Percentiles rank a stretch among this genome's conserved stretches.
Evolutionary conservation across 2,888 invertebrate species (phyloP).

Genomic region (Campopleginae sp.): DNA sequence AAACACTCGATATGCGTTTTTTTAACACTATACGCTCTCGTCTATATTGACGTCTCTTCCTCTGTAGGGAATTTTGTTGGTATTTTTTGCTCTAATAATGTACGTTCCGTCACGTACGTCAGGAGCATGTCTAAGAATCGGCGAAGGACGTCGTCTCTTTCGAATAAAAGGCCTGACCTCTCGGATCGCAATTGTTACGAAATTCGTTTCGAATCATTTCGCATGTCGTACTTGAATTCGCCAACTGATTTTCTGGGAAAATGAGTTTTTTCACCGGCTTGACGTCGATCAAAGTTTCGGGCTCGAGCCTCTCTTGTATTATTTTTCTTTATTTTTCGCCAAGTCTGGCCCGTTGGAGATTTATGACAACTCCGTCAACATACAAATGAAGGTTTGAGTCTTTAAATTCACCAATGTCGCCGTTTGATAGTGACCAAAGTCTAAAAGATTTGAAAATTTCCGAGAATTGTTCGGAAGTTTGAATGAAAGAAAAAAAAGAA

Average conservation of each 20-base stretch:
- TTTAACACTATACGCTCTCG: conserved; percentile 16
- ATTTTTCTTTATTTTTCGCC: not conserved
- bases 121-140: conserved; percentile 56
- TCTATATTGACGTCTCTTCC: conserved; percentile 37
- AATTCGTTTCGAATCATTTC: conserved; percentile 42
- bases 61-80: conserved; percentile 60
- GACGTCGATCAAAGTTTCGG: not conserved
- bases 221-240: too few relatives aligned
- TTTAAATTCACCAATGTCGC: not conserved
- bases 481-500: not conserved
- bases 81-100: conserved; percentile 69
- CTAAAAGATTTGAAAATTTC: not conserved
- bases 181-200: conserved; percentile 1
- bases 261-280: not conserved
- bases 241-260: not conserved
- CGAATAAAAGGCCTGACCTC: conserved; percentile 39
- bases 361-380: not conserved
- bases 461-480: not conserved
- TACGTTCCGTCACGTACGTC: conserved; percentile 63
- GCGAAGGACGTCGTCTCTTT: conserved; percentile 57
- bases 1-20: conserved; percentile 46
- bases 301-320: not conserved
- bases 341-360: not conserved
- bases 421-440: not conserved
- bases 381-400: not conserved